Base-by-base conservation (phyloP, 2,113 vertebrate genomes). In the Anhinga rufa region DNA sequence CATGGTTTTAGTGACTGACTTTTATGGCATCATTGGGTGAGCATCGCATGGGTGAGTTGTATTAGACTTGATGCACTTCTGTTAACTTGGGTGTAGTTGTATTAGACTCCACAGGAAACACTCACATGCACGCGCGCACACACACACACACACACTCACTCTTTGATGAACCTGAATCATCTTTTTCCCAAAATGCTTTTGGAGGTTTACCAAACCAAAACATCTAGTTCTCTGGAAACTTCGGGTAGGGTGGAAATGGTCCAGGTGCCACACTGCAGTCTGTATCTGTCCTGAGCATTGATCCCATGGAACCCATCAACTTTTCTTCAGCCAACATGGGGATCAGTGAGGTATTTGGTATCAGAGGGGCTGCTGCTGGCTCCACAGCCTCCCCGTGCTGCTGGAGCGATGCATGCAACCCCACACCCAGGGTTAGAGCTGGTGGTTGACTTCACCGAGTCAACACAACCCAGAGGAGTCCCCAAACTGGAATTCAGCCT, bases 361-460 rank as follows among this genome's bases (percentile, higher is more conserved):
- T 9, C 52, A 77, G 65, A 40, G 60, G 18, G 28, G 24, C 24
- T 85, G 46, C 52, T 86, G 20, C 76, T 77, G 58, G 24, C n/a
- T 86, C 29, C 64, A 32, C 32, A 90, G 36, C 57, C 19, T 71
- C 36, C 7, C 13, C 34, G 8, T 28, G 29, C 14, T 57, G 52
- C 31, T 3, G 0, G 14, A 40, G 28, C 15, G 18, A 40, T 6
- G 16, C 15, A 3, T 32, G 3, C 18, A 61, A 19, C 11, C 15
- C 13, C 38, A 5, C 0, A 1, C 17, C n/a, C 55, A 29, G 15
- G 22, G 14, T 49, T 77, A 66, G 26, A 88, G 46, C 29, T 71
- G 32, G 8, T 58, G 75, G 13, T 36, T 79, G 34, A 8, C 79
- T 88, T 88, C 0, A 0, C 6, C 3, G 4, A 58, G 17, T 40